These are phyloP conservation scores for Epinotia ramella DNA, from an alignment of 2,888 invertebrate genomes.

Conservation along the genomic window DNA sequence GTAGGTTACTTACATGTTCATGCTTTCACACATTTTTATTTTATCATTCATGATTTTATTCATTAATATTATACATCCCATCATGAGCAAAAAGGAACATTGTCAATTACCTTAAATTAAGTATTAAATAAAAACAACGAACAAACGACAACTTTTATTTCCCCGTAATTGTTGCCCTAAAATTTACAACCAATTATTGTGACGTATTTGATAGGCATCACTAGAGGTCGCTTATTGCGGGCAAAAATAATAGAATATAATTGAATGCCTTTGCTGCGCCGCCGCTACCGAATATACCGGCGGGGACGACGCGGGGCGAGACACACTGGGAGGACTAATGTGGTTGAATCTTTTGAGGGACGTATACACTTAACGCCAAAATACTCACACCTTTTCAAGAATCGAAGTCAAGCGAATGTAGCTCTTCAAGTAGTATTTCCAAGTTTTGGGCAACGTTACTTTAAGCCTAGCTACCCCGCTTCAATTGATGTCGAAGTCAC, in stretches of 20 bases:
- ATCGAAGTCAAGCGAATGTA: too few relatives aligned
- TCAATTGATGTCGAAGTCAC: too few relatives aligned
- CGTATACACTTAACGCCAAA: too few relatives aligned
- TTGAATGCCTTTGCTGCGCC: slow-evolving; percentile 59
- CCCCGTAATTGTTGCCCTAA: slow-evolving; percentile 27
- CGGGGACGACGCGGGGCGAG: slow-evolving; percentile 46
- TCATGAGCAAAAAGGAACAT: background rate
- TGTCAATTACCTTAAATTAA: background rate
- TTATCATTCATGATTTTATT: background rate
- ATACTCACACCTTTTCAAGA: too few relatives aligned
- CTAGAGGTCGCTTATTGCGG: slow-evolving; percentile 55
- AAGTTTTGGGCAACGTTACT: too few relatives aligned
- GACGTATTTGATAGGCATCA: slow-evolving; percentile 66
- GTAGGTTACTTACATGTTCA: too few relatives aligned
- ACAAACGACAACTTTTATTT: slow-evolving; percentile 25
- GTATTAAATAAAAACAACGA: slow-evolving; percentile 20
- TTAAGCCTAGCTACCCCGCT: too few relatives aligned
- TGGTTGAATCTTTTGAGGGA: background rate
- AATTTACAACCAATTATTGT: slow-evolving; percentile 57
- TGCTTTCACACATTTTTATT: too few relatives aligned
- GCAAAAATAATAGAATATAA: slow-evolving; percentile 61
- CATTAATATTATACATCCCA: background rate
- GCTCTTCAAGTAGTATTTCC: too few relatives aligned
- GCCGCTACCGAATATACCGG: slow-evolving; percentile 72
- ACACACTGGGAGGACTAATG: slow-evolving; percentile 53